Conservation (phyloP, 2,888 invertebrate genomes). For the Drosophila pegasa region DNA sequence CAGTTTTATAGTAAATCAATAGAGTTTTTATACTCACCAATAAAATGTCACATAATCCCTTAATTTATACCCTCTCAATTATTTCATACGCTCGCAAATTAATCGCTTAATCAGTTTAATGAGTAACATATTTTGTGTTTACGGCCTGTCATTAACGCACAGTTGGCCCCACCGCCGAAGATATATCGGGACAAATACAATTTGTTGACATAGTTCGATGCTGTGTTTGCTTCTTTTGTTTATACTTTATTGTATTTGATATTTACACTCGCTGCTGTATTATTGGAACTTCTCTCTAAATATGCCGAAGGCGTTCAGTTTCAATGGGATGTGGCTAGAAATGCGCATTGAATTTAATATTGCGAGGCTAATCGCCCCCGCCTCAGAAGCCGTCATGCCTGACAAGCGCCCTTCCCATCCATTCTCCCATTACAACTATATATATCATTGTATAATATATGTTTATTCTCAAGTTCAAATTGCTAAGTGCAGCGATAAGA, state of each 20-base stretch:
- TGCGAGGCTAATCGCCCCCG: constrained; percentile 14
- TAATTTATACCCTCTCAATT: constrained; percentile 47
- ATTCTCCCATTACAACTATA: constrained; percentile 9
- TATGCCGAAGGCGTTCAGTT: constrained; percentile 22
- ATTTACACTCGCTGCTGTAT: background rate
- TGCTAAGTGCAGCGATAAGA: background rate
- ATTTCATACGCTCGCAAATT: constrained; percentile 52
- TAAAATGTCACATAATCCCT: constrained; percentile 63
- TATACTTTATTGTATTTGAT: background rate
- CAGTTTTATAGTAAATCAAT: constrained; percentile 35
- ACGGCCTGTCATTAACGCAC: constrained; percentile 45
- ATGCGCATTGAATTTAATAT: constrained; percentile 23
- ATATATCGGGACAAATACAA: constrained; percentile 15
- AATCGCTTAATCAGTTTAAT: constrained; percentile 68
- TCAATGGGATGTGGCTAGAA: constrained; percentile 12
- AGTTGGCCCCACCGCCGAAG: constrained; percentile 31
- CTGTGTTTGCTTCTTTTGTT: constrained; percentile 1
- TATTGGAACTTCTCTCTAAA: constrained; percentile 12
- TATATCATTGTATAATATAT: background rate
- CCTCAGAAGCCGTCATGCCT: constrained; percentile 11
- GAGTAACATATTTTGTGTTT: constrained; percentile 49
- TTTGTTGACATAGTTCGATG: constrained; percentile 39
- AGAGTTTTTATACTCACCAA: constrained; percentile 62
- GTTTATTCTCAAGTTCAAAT: constrained; percentile 21
- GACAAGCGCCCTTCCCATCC: background rate